Evolutionary conservation across 2,113 vertebrate species (phyloP).

Genomic region (Bettongia penicillata): DNA sequence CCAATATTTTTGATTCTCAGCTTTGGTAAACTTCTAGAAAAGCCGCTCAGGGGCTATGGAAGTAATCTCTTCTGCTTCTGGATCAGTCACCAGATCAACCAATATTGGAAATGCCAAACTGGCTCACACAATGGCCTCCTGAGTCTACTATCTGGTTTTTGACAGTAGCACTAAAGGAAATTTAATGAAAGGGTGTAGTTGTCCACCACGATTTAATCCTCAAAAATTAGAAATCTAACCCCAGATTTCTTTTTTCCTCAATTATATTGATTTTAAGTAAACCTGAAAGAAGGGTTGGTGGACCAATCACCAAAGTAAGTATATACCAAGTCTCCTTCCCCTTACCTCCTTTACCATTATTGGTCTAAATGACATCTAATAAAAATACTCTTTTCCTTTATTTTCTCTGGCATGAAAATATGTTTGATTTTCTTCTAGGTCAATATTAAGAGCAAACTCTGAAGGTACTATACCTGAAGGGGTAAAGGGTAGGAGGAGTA

Average conservation of each 20-base stretch:
- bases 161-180: not conserved
- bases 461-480: slow-evolving; percentile 88
- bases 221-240: not conserved
- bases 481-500: slow-evolving; percentile 91
- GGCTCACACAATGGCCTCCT: too few species aligned
- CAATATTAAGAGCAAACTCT: rapidly evolving
- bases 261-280: not conserved
- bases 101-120: rapidly evolving
- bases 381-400: not conserved
- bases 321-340: too few species aligned
- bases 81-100: not conserved
- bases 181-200: not conserved
- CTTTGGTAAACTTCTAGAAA: not conserved
- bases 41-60: not conserved
- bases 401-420: not conserved
- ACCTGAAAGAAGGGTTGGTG: not conserved
- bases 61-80: not conserved
- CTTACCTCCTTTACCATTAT: not conserved
- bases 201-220: rapidly evolving
- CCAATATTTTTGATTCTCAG: not conserved
- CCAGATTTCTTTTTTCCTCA: not conserved
- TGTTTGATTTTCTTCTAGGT: not conserved
- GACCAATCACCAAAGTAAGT: not conserved
- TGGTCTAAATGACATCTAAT: not conserved
- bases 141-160: not conserved